These are phyloP conservation scores for Heliconius himera DNA, from an alignment of 1,140 invertebrate genomes.

Conservation along the genomic window DNA sequence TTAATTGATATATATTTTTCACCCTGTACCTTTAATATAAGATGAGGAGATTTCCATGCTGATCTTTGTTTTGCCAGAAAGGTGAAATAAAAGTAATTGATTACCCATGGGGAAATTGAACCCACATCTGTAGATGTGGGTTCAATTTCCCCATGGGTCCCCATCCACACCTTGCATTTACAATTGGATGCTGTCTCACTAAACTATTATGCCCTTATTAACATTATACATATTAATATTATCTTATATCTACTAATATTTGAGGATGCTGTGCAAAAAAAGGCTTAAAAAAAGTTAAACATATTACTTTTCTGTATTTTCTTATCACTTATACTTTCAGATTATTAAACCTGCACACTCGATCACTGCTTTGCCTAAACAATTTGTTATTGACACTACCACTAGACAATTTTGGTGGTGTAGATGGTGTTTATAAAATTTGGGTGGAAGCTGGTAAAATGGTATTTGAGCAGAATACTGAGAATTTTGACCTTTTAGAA, in stretches of 20 bases:
- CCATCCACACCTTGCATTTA: no score
- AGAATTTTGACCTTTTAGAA: conserved; percentile 83
- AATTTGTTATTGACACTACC: conserved; percentile 85
- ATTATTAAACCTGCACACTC: conserved; percentile 79
- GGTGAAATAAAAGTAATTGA: no score
- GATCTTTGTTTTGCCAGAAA: no score
- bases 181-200: not conserved
- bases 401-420: conserved; percentile 83
- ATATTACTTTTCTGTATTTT: not conserved
- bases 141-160: no score
- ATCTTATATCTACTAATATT: not conserved
- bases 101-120: no score
- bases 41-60: not conserved
- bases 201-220: not conserved
- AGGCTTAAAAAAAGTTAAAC: no score
- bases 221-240: not conserved
- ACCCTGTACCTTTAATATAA: not conserved
- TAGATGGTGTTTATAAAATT: conserved; percentile 79
- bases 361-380: conserved; percentile 85
- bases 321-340: conserved; percentile 56
- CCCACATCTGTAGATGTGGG: no score
- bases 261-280: no score
- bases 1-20: no score
- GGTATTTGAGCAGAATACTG: conserved; percentile 79
- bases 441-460: conserved; percentile 83